Conservation (phyloP, 2,888 invertebrate genomes). For the Erebia epiphron region DNA sequence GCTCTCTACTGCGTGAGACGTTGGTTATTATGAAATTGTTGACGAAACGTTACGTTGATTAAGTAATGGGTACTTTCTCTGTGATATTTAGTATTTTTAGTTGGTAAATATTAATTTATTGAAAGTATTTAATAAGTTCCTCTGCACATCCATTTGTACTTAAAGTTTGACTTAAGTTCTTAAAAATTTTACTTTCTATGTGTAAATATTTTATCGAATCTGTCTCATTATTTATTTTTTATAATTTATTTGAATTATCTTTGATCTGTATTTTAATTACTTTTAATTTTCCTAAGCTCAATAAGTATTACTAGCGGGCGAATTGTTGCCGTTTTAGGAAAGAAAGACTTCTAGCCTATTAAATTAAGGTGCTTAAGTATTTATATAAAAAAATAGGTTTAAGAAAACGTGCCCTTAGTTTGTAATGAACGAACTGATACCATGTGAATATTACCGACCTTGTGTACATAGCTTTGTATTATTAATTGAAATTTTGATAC, state of each 20-base stretch:
- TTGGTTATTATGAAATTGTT: slow-evolving; percentile 61
- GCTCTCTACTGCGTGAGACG: slow-evolving; percentile 56
- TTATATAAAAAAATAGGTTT: slow-evolving; percentile 62
- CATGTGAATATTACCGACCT: slow-evolving; percentile 44
- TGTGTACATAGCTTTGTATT: slow-evolving; percentile 41
- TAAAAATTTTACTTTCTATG: slow-evolving; percentile 20
- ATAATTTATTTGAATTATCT: slow-evolving; percentile 36
- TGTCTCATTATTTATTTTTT: slow-evolving; percentile 40
- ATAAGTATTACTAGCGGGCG: slow-evolving; percentile 70
- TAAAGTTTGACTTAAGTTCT: slow-evolving; percentile 36
- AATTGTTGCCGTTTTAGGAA: slow-evolving; percentile 66
- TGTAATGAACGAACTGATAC: slow-evolving; percentile 68
- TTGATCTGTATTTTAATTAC: slow-evolving; percentile 34
- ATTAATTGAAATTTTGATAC: slow-evolving; percentile 52
- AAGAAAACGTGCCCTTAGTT: slow-evolving; percentile 67
- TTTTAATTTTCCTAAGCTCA: slow-evolving; percentile 52
- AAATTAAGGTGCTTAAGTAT: slow-evolving; percentile 64
- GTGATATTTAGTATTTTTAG: slow-evolving; percentile 82
- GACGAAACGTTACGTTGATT: slow-evolving; percentile 77
- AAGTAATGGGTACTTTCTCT: slow-evolving; percentile 82
- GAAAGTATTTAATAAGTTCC: slow-evolving; percentile 72
- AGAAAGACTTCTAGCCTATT: slow-evolving; percentile 75
- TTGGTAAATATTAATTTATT: slow-evolving; percentile 78
- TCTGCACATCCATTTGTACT: slow-evolving; percentile 38
- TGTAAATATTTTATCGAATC: slow-evolving; percentile 29